phyloP scores from a whole-genome alignment of 2,888 invertebrate species.

The Falcaria lacertinaria region DNA sequence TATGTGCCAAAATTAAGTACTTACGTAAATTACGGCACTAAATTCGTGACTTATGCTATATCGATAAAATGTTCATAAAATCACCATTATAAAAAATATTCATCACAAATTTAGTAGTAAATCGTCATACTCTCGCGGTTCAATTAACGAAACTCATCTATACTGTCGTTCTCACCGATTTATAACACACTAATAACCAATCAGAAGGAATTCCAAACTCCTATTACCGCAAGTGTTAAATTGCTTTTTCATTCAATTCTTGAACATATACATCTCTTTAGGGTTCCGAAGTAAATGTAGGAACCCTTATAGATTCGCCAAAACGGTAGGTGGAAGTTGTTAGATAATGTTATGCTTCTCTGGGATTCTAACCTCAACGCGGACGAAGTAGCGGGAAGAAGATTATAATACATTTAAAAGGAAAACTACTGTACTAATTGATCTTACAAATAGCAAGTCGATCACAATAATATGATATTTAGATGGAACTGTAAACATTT shows the following conservation, averaged over 20 bases:
- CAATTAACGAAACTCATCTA: constrained; percentile 47
- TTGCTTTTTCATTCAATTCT: constrained; percentile 39
- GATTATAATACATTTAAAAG: no score
- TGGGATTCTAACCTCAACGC: no score
- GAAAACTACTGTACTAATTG: no score
- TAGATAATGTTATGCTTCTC: no score
- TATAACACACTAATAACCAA: constrained; percentile 40
- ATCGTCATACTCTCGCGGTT: constrained; percentile 34
- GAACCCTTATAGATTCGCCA: no score
- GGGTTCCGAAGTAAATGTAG: no score
- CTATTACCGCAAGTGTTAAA: constrained; percentile 52
- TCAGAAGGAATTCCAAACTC: constrained; percentile 40
- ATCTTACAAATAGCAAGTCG: no score
- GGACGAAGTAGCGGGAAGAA: no score
- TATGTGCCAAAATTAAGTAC: no score
- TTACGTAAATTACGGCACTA: neutral
- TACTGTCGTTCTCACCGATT: constrained; percentile 37
- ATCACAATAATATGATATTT: no score
- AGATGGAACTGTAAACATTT: no score
- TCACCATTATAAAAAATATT: constrained; percentile 25
- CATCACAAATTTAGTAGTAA: constrained; percentile 28
- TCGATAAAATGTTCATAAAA: constrained; percentile 33
- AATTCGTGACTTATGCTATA: neutral
- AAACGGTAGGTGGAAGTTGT: no score
- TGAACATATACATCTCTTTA: constrained; percentile 33